Conservation (phyloP, 2,797 vertebrate genomes). For the Paedocypris micromegethes region DNA sequence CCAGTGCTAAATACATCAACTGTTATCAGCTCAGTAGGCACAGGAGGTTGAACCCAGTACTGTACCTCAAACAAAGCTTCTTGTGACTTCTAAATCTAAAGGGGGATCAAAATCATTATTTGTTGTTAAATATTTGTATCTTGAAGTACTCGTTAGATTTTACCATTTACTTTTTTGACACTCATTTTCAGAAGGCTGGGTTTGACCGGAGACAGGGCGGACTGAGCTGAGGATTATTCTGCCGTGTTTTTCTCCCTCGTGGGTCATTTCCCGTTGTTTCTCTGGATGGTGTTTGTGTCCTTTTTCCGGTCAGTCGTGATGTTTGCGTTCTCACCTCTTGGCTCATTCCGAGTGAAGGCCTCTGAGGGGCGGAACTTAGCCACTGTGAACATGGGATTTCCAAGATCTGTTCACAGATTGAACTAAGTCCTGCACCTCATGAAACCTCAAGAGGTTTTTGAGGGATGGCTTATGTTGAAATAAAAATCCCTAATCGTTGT, state of each 20-base stretch:
- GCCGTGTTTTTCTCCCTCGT: slow-evolving; percentile 58
- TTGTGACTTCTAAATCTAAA: background rate
- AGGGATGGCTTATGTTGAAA: too few relatives aligned
- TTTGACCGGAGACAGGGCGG: slow-evolving; percentile 56
- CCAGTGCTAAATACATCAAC: slow-evolving; percentile 72
- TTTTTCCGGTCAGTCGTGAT: slow-evolving; percentile 23
- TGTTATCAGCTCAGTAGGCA: slow-evolving; percentile 87
- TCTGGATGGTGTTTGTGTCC: slow-evolving; percentile 54
- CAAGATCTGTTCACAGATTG: slow-evolving; percentile 78
- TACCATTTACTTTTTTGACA: too few relatives aligned
- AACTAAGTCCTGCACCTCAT: slow-evolving; percentile 78
- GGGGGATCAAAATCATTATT: background rate
- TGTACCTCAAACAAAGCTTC: slow-evolving; percentile 32
- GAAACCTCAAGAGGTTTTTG: slow-evolving; percentile 53
- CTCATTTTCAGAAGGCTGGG: too few relatives aligned
- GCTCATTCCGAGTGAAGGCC: slow-evolving; percentile 44
- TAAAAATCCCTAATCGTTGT: too few relatives aligned
- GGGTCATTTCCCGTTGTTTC: slow-evolving; percentile 66
- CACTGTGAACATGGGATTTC: slow-evolving; percentile 79
- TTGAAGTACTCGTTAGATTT: too few relatives aligned
- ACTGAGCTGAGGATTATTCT: slow-evolving; percentile 31
- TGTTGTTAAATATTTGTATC: too few relatives aligned
- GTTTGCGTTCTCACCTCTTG: slow-evolving; percentile 26
- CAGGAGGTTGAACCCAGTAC: slow-evolving; percentile 77
- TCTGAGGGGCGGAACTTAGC: slow-evolving; percentile 83